phyloP scores from a whole-genome alignment of 2,113 vertebrate genomes.

The Lampris incognitus region DNA sequence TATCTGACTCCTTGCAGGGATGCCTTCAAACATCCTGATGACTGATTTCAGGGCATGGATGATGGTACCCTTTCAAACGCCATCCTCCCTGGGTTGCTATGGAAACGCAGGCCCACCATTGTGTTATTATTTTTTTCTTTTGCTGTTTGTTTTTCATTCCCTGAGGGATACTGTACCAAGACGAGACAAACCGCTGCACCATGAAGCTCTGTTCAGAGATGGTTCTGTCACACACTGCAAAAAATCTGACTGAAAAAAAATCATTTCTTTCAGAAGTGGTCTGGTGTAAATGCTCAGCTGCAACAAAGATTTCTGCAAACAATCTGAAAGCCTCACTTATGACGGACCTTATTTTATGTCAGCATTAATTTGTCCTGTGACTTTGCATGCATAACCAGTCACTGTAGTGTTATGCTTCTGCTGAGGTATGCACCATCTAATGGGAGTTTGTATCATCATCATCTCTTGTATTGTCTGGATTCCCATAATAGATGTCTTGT shows the following conservation, averaged over 20 bases:
- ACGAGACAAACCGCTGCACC: constrained; percentile 21
- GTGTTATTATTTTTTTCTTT: constrained; percentile 1
- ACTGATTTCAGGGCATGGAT: constrained; percentile 31
- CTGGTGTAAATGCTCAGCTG: constrained; percentile 3
- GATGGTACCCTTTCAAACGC: constrained; percentile 16
- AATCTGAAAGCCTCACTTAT: neutral
- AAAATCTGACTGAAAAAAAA: constrained; percentile 48
- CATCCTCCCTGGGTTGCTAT: constrained; percentile 31
- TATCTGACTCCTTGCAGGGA: constrained; percentile 19
- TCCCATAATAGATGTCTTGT: neutral
- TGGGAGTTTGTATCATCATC: constrained; percentile 16
- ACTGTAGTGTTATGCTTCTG: constrained; percentile 22
- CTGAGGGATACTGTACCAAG: neutral
- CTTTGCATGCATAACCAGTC: neutral
- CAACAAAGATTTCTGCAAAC: constrained; percentile 3
- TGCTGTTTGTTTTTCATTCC: neutral
- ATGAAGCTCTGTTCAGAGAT: constrained; percentile 2
- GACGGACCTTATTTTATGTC: constrained; percentile 5
- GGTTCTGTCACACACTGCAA: constrained; percentile 21
- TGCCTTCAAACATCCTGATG: constrained; percentile 33
- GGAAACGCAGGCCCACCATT: constrained; percentile 43
- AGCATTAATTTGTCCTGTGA: constrained; percentile 28
- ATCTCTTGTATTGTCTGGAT: constrained; percentile 25
- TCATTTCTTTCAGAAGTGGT: neutral
- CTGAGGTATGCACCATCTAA: neutral